Evolutionary conservation across 2,113 vertebrate species (phyloP).

Genomic region (Dasypus novemcinctus): DNA sequence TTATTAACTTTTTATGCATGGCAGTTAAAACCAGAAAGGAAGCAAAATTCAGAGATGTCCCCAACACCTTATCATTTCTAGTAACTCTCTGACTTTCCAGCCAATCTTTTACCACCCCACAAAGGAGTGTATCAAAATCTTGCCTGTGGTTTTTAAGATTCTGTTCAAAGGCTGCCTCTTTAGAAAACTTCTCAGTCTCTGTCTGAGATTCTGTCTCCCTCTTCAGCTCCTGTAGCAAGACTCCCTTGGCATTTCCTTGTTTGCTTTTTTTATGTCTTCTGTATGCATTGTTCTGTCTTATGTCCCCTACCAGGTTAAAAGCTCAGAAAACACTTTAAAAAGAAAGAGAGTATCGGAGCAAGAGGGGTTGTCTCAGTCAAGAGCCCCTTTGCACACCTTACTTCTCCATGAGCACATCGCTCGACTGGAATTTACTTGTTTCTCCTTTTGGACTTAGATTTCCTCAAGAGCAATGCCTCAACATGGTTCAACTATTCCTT

Average conservation of each 20-base stretch:
- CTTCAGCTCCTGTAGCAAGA: neutral
- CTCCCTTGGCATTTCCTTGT: too few species aligned
- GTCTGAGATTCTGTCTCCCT: neutral
- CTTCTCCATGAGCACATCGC: neutral
- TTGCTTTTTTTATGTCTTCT: neutral
- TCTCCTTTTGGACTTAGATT: conserved; percentile 2
- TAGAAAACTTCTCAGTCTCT: neutral
- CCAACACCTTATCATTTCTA: neutral
- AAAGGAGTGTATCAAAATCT: neutral
- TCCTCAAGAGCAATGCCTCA: neutral
- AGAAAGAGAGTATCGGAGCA: neutral
- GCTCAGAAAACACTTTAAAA: neutral
- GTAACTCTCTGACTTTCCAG: neutral
- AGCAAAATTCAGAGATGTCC: conserved; percentile 16
- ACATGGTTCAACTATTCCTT: neutral
- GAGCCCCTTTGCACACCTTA: neutral
- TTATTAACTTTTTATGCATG: neutral
- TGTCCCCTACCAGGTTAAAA: neutral
- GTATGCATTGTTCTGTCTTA: neutral
- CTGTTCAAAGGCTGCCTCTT: neutral
- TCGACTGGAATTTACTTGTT: neutral
- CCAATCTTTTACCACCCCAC: neutral
- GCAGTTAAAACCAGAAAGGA: conserved; percentile 36
- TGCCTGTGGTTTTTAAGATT: neutral
- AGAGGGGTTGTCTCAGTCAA: neutral